phyloP scores from a whole-genome alignment of 2,888 invertebrate genomes.

The Pilophorus perplexus region DNA sequence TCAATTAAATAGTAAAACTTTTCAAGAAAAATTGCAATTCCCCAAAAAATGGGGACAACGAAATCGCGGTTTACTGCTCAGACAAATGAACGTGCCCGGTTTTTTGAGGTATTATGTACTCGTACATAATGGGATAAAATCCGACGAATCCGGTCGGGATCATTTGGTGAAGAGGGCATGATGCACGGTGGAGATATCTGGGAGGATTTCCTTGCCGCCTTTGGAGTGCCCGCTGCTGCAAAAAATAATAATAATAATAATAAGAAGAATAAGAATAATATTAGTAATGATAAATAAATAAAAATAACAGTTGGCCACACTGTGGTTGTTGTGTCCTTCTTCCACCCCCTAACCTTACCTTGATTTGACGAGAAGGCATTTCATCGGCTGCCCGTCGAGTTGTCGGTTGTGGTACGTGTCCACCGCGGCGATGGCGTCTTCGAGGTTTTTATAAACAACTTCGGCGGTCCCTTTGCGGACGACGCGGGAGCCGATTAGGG shows the following conservation, averaged over 20 bases:
- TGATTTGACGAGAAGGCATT: slow-evolving; percentile 79
- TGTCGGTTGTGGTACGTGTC: slow-evolving; percentile 91
- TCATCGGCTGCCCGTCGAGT: slow-evolving; percentile 91
- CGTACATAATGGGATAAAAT: neutral
- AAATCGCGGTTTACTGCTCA: no score
- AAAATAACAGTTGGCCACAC: no score
- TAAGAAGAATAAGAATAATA: no score
- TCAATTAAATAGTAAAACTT: no score
- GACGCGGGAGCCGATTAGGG: slow-evolving; percentile 76
- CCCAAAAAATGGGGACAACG: no score
- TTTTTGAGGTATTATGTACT: no score
- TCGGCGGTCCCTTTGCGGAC: slow-evolving; percentile 87
- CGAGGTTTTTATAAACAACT: slow-evolving; percentile 80
- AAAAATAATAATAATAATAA: no score
- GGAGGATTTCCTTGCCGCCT: slow-evolving; percentile 55
- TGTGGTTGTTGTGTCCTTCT: no score
- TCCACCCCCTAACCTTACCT: no score
- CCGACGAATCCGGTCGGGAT: neutral
- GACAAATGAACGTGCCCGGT: no score
- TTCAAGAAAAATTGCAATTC: no score
- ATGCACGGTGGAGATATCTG: slow-evolving; percentile 68
- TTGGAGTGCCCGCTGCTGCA: slow-evolving; percentile 30
- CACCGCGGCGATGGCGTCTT: slow-evolving; percentile 85
- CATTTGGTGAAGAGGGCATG: slow-evolving; percentile 61
- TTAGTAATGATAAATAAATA: no score